These are phyloP conservation scores for Montipora capricornis DNA, from an alignment of 64 coral and sea anemone species.

Conservation along the genomic window DNA sequence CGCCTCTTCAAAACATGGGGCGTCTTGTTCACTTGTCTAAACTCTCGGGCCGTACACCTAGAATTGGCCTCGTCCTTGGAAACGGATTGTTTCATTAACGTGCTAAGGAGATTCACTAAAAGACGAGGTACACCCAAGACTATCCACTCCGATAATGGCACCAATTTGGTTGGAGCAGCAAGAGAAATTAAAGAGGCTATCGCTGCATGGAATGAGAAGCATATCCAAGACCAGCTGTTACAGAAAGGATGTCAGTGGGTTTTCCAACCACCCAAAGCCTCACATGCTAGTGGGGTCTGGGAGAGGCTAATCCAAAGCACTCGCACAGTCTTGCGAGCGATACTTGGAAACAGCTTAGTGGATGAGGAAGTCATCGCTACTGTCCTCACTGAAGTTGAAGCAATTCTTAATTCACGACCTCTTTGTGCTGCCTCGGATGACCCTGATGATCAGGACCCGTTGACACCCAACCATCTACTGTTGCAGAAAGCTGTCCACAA, in stretches of 20 bases:
- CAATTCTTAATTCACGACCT: slow-evolving; percentile 68
- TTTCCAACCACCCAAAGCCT: slow-evolving; percentile 51
- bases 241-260: slow-evolving; percentile 45
- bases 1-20: too few species aligned
- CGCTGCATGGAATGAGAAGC: slow-evolving; percentile 41
- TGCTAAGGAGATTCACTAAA: slow-evolving; percentile 31
- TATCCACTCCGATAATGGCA: slow-evolving; percentile 9
- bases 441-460: slow-evolving; percentile 41
- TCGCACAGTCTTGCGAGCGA: slow-evolving; percentile 8
- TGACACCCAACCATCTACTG: slow-evolving; percentile 15
- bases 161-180: too few species aligned
- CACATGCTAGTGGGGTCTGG: slow-evolving; percentile 51
- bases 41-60: too few species aligned
- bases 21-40: too few species aligned
- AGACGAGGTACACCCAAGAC: slow-evolving; percentile 51
- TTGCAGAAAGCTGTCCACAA: too few species aligned
- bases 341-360: slow-evolving; percentile 44
- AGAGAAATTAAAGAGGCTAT: slow-evolving; percentile 55
- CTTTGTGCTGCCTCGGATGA: slow-evolving; percentile 76
- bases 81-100: slow-evolving; percentile 14
- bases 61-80: background rate
- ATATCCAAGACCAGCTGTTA: slow-evolving; percentile 46
- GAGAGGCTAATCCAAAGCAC: slow-evolving; percentile 38
- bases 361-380: slow-evolving; percentile 30
- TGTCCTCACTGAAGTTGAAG: slow-evolving; percentile 62